A percentile compares a stretch with the other conserved stretches of the same genome.
Evolutionary conservation across 2,797 vertebrate genomes (phyloP).

Genomic region (Crocodylus rhombifer): DNA sequence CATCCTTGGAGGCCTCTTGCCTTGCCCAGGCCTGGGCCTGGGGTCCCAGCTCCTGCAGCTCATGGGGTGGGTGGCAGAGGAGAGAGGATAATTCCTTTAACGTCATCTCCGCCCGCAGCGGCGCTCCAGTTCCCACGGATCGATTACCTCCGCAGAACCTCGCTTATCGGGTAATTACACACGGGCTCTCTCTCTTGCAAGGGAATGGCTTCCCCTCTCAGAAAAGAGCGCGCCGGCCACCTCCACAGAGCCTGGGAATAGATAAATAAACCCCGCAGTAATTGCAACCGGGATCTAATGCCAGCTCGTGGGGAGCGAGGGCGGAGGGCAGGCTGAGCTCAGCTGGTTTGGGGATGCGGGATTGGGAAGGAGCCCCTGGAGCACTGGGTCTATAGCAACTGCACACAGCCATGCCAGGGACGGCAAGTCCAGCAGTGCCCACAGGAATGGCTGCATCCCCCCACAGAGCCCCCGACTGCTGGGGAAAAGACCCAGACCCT

Average conservation of each 20-base stretch:
- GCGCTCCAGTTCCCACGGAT: slow-evolving; percentile 59
- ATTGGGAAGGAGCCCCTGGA: no score
- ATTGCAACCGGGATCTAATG: slow-evolving; percentile 64
- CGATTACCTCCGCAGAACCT: slow-evolving; percentile 30
- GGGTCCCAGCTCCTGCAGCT: background rate
- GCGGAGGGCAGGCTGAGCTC: background rate
- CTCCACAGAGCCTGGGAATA: background rate
- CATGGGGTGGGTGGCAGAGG: slow-evolving; percentile 17
- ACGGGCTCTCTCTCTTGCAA: slow-evolving; percentile 51
- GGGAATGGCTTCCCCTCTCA: slow-evolving; percentile 3
- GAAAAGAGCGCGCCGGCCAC: background rate
- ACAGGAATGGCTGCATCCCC: no score
- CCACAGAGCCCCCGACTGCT: no score
- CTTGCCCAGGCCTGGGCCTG: background rate
- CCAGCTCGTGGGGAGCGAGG: background rate
- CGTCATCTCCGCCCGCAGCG: slow-evolving; percentile 55
- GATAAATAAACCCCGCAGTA: slow-evolving; percentile 52
- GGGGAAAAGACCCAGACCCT: no score
- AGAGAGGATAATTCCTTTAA: slow-evolving; percentile 36
- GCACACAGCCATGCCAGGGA: no score
- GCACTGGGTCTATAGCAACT: no score
- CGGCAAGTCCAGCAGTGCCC: no score
- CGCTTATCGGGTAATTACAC: slow-evolving; percentile 57
- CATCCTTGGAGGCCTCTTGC: no score
- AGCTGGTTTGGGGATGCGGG: background rate